Conservation (phyloP, 2,888 invertebrate genomes). For the Drosophila cyrtoloma region DNA sequence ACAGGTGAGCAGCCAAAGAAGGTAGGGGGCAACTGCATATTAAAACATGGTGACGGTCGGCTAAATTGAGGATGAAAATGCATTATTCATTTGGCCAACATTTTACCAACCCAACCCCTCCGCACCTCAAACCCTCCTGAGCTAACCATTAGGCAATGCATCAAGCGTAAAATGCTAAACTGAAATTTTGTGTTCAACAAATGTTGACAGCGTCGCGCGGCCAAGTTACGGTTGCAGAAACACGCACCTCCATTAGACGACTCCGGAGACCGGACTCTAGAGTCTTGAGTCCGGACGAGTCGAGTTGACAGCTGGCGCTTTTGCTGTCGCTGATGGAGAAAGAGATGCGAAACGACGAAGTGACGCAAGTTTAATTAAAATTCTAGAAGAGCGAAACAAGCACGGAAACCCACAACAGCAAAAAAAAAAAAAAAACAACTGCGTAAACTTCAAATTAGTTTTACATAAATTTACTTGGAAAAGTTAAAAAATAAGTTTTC, state of each 20-base stretch:
- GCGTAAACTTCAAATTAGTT: constrained; percentile 68
- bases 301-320: constrained; percentile 67
- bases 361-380: constrained; percentile 80
- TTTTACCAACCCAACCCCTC: background rate
- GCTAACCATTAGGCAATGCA: constrained; percentile 67
- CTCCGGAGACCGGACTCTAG: constrained; percentile 3
- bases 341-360: constrained; percentile 58
- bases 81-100: constrained; percentile 69
- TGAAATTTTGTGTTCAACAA: constrained; percentile 77
- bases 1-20: background rate
- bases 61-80: constrained; percentile 74
- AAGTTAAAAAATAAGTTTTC: constrained; percentile 20
- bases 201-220: constrained; percentile 72
- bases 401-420: constrained; percentile 15
- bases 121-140: background rate
- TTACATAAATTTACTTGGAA: constrained; percentile 61
- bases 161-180: constrained; percentile 77
- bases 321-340: constrained; percentile 37
- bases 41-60: constrained; percentile 43
- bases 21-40: constrained; percentile 26
- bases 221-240: constrained; percentile 47
- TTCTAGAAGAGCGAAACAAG: constrained; percentile 45
- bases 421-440: constrained; percentile 13
- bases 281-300: constrained; percentile 6
- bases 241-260: constrained; percentile 64